phyloP scores from a whole-genome alignment of 2,888 invertebrate genomes.

The Andrena marginata region DNA sequence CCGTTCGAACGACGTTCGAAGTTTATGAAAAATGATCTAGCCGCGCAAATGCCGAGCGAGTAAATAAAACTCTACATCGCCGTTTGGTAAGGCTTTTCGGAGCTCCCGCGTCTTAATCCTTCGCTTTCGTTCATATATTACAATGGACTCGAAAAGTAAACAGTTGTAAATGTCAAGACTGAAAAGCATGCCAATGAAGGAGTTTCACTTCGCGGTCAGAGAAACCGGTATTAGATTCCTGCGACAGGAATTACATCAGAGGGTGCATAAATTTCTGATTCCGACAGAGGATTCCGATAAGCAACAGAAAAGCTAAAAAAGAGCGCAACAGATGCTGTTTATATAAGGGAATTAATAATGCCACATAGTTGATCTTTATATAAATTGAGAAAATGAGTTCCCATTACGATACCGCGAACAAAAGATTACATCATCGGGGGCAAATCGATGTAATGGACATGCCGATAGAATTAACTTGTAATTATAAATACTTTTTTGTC shows the following conservation, averaged over 20 bases:
- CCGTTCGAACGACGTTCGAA: slow-evolving; percentile 17
- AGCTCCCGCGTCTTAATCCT: background rate
- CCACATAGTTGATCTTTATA: background rate
- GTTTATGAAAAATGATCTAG: background rate
- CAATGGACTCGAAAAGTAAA: slow-evolving; percentile 6
- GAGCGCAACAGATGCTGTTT: background rate
- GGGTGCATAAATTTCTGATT: slow-evolving; percentile 12
- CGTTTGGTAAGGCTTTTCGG: background rate
- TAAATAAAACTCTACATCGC: background rate
- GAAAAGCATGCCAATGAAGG: background rate
- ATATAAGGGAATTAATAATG: background rate
- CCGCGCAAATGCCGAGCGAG: background rate
- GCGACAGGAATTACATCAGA: background rate
- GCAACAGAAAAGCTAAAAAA: background rate
- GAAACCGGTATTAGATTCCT: slow-evolving; percentile 5
- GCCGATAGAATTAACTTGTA: slow-evolving; percentile 53
- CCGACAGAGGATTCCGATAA: slow-evolving; percentile 7
- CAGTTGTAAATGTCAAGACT: slow-evolving; percentile 5
- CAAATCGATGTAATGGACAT: slow-evolving; percentile 78
- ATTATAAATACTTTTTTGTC: slow-evolving; percentile 72
- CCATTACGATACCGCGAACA: background rate
- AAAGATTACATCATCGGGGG: slow-evolving; percentile 61
- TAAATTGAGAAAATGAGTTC: slow-evolving; percentile 40
- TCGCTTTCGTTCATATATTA: background rate
- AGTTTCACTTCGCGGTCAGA: background rate